phyloP scores from a whole-genome alignment of 2,113 vertebrate genomes.

The Rhabdornis inornatus region DNA sequence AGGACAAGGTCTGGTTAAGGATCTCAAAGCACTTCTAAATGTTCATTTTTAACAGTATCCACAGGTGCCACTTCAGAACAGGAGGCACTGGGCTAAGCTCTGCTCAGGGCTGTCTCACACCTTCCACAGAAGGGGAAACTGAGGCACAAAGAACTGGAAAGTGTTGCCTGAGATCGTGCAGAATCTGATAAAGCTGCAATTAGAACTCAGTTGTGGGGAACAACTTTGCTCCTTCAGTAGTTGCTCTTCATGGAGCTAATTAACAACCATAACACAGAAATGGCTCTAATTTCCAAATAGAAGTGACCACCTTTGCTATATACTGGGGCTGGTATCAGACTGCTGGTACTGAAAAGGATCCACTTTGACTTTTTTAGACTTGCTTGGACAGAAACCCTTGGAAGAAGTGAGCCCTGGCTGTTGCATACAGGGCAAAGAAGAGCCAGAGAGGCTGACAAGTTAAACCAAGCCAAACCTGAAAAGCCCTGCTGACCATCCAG shows the following conservation, averaged over 20 bases:
- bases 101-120: not conserved
- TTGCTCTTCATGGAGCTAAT: not conserved
- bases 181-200: not conserved
- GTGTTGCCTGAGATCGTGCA: accelerated
- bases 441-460: not conserved
- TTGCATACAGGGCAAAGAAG: not conserved
- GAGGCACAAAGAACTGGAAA: not conserved
- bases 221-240: not conserved
- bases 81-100: not conserved
- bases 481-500: not conserved
- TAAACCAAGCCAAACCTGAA: not conserved
- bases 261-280: not conserved
- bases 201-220: not conserved
- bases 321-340: not conserved
- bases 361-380: not conserved
- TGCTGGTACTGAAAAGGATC: not conserved
- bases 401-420: not conserved
- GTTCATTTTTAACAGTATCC: not conserved
- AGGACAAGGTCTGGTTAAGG: not conserved
- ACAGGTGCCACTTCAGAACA: not conserved
- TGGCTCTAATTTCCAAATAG: not conserved
- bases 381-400: not conserved
- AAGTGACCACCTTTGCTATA: not conserved
- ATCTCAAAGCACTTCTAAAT: not conserved
- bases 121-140: not conserved